phyloP scores from a whole-genome alignment of 2,888 invertebrate species.

The Calameuta filiformis region DNA sequence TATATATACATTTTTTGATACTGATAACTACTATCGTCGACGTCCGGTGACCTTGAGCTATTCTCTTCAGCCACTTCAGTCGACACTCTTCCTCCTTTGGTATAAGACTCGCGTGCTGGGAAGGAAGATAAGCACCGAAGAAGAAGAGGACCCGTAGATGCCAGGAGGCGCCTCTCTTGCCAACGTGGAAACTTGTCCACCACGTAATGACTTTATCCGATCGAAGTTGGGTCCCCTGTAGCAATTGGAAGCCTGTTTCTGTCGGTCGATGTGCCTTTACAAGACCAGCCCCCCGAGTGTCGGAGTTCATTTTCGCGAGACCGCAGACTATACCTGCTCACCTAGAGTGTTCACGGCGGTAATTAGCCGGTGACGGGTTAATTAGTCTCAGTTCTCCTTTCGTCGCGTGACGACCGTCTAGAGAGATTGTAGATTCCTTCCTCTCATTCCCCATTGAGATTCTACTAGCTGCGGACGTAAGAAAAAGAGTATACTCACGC shows the following conservation, averaged over 20 bases:
- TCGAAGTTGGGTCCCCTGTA: neutral
- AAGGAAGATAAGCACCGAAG: neutral
- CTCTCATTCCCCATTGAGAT: neutral
- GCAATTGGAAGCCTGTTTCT: neutral
- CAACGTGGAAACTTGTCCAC: conserved; percentile 19
- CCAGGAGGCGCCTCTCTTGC: neutral
- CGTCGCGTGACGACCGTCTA: conserved; percentile 50
- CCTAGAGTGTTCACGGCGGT: conserved; percentile 16
- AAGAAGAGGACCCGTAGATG: neutral
- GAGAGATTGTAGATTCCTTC: conserved; percentile 35
- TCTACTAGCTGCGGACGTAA: neutral
- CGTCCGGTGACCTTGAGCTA: conserved; percentile 30
- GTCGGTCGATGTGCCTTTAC: neutral
- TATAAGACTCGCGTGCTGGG: neutral
- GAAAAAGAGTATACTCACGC: neutral
- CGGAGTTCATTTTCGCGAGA: neutral
- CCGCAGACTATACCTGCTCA: neutral
- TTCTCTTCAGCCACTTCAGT: neutral
- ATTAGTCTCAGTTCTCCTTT: conserved; percentile 51
- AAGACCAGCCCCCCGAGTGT: neutral
- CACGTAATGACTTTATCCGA: conserved; percentile 36
- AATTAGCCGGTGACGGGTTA: conserved; percentile 58
- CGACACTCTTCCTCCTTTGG: neutral
- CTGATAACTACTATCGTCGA: conserved; percentile 23
- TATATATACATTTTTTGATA: conserved; percentile 15